Conservation (phyloP, 1,140 invertebrate species). For the Manduca sexta region DNA sequence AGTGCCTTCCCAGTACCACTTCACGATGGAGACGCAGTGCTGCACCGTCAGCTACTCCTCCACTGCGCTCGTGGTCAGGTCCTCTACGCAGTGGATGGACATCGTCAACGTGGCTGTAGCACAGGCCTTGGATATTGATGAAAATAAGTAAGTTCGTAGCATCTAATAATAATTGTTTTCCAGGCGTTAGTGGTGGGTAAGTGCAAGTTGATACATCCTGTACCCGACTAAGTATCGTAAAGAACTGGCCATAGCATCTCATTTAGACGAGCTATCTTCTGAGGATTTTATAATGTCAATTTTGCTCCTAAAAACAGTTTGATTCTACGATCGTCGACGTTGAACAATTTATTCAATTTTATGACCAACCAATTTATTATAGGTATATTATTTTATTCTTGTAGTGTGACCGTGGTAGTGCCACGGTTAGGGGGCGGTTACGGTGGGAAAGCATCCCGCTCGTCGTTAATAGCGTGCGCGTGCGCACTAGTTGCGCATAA, state of each 20-base stretch:
- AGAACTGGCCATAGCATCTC: too few relatives aligned
- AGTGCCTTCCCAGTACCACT: slow-evolving; percentile 75
- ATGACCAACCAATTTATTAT: neutral
- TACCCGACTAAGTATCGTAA: too few relatives aligned
- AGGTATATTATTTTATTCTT: neutral
- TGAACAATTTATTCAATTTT: too few relatives aligned
- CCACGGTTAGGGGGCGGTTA: slow-evolving; percentile 58
- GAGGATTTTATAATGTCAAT: too few relatives aligned
- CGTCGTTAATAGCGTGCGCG: slow-evolving; percentile 43
- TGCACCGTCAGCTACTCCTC: slow-evolving; percentile 76
- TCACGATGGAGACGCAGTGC: slow-evolving; percentile 80
- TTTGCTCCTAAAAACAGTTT: too few relatives aligned
- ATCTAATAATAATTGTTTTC: too few relatives aligned
- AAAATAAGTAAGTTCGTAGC: slow-evolving; percentile 48
- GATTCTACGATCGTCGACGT: too few relatives aligned
- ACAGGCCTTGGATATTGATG: slow-evolving; percentile 64
- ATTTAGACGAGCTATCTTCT: too few relatives aligned
- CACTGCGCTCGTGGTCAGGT: slow-evolving; percentile 75
- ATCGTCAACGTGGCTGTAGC: slow-evolving; percentile 76
- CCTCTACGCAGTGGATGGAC: slow-evolving; percentile 81
- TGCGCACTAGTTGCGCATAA: slow-evolving; percentile 54
- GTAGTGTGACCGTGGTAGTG: slow-evolving; percentile 54
- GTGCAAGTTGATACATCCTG: too few relatives aligned
- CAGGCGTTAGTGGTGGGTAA: too few relatives aligned
- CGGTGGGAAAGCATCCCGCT: slow-evolving; percentile 55